Percentiles rank a stretch among this genome's conserved stretches.
Conservation (phyloP, 2,797 vertebrate genomes). For the Schizothorax lantsangensis region DNA sequence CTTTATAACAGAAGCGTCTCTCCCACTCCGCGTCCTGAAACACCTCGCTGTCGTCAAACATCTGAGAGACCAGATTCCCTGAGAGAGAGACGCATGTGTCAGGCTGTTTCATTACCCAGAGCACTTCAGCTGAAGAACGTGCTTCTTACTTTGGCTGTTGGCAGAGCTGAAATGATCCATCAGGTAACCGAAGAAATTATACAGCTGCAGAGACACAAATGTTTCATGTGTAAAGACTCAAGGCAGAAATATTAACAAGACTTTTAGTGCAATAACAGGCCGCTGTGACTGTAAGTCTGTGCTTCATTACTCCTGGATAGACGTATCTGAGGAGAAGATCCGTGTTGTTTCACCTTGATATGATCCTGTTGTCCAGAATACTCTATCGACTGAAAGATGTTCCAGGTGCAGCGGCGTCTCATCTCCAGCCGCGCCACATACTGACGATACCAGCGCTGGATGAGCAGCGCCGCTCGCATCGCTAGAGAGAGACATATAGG, state of each 20-base stretch:
- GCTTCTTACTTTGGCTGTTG: constrained; percentile 85
- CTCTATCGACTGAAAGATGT: constrained; percentile 93
- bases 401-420: constrained; percentile 87
- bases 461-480: constrained; percentile 86
- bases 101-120: not conserved
- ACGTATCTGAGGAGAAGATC: not conserved
- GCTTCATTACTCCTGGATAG: not conserved
- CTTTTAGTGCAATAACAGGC: not conserved
- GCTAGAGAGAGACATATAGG: constrained; percentile 68
- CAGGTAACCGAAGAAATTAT: constrained; percentile 90
- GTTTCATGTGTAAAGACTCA: not conserved
- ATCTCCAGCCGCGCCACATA: constrained; percentile 85
- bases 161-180: constrained; percentile 89
- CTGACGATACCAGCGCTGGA: constrained; percentile 94
- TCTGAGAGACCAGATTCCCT: constrained; percentile 89
- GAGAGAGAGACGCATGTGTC: constrained; percentile 4
- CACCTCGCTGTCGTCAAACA: constrained; percentile 82
- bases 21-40: constrained; percentile 80
- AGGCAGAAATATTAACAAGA: not conserved
- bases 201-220: constrained; percentile 79
- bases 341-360: constrained; percentile 81
- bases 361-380: constrained; percentile 94
- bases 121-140: not conserved
- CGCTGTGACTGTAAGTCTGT: not conserved
- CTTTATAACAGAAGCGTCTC: constrained; percentile 81